Conservation (phyloP, 1,140 invertebrate genomes). For the Pseudomyrmex gracilis region DNA sequence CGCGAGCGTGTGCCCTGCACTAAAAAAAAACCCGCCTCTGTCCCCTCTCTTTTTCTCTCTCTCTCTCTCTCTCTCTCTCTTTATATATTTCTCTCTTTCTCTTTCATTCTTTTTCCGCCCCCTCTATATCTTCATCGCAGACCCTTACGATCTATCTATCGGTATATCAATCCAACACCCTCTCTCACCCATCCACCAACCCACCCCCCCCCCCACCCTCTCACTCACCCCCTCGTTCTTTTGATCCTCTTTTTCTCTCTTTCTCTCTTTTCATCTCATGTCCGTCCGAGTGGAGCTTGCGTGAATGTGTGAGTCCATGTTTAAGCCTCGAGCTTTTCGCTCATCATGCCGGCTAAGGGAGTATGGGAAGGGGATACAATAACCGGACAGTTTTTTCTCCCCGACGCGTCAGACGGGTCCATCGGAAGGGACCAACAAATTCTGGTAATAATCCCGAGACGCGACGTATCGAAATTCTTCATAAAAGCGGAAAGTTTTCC, state of each 20-base stretch:
- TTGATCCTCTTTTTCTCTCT: constrained; percentile 73
- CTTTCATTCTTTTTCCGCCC: constrained; percentile 50
- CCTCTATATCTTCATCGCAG: constrained; percentile 46
- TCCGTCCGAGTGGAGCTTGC: constrained; percentile 82
- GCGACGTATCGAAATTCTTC: constrained; percentile 54
- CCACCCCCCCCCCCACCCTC: too few species aligned
- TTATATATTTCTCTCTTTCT: constrained; percentile 79
- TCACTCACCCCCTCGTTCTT: background rate
- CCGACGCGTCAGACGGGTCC: constrained; percentile 18
- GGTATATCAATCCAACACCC: constrained; percentile 28
- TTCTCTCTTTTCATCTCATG: constrained; percentile 76
- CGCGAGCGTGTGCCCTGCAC: constrained; percentile 85
- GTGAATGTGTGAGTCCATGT: constrained; percentile 81
- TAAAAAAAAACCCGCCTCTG: constrained; percentile 65
- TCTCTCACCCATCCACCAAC: too few species aligned
- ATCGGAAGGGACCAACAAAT: constrained; percentile 36
- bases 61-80: constrained; percentile 73
- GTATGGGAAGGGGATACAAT: constrained; percentile 37
- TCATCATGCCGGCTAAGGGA: constrained; percentile 32
- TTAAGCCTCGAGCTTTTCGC: constrained; percentile 77
- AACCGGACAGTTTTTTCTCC: constrained; percentile 57
- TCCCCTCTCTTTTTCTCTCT: constrained; percentile 2
- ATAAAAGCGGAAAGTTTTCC: constrained; percentile 43
- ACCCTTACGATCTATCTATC: constrained; percentile 50
- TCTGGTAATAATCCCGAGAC: constrained; percentile 57